A percentile compares a stretch with the other conserved stretches of the same genome.
Conservation (phyloP, 2,113 vertebrate genomes). For the rat (Rattus norvegicus) region GRCr8 NC_086028.1:45035001-45035500, state of each 20-base stretch:
- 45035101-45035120: background rate
- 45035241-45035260: too few species aligned
- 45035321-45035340: background rate
- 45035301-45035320: background rate
- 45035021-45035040: background rate
- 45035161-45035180: background rate
- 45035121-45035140: background rate
- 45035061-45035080: background rate
- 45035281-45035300: background rate
- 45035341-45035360: background rate
- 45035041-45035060: background rate
- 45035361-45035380: background rate
- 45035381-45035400: background rate
- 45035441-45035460: background rate
- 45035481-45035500: background rate
- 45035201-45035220: accelerated
- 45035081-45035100: background rate
- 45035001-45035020: background rate
- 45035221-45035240: background rate
- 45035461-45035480: background rate
- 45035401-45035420: background rate
- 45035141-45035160: background rate
- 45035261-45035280: background rate
- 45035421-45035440: background rate
- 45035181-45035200: background rate